Evolutionary conservation across 2,113 vertebrate species (phyloP).

Genomic region (Myanophis thanlyinensis): DNA sequence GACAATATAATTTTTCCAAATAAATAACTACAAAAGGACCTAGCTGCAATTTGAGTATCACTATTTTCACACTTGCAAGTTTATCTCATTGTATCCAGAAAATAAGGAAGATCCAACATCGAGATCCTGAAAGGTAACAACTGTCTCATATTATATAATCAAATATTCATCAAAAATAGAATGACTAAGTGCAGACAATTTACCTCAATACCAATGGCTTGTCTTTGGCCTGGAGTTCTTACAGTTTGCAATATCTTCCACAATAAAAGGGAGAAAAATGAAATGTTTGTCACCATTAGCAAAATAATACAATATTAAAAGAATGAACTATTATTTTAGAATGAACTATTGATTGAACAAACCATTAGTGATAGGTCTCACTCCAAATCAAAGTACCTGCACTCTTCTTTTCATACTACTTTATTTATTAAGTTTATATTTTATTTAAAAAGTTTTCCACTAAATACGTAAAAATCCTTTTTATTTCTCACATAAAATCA

Average conservation of each 20-base stretch:
- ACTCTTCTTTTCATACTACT: background rate
- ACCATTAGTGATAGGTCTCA: background rate
- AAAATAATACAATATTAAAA: background rate
- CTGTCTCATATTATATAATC: background rate
- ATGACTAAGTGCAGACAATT: constrained; percentile 18
- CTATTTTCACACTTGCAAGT: background rate
- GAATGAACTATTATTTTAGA: background rate
- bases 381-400: background rate
- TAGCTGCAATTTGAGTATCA: background rate
- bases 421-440: background rate
- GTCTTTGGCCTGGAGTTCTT: constrained; percentile 85
- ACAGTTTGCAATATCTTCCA: constrained; percentile 93
- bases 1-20: too few relatives aligned
- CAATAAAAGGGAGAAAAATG: constrained; percentile 21
- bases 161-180: background rate
- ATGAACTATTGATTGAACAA: background rate
- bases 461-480: background rate
- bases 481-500: background rate
- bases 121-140: background rate
- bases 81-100: background rate
- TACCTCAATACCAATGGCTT: constrained; percentile 94
- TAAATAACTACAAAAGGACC: background rate
- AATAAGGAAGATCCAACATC: background rate
- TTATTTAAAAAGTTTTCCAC: background rate
- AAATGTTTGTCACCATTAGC: background rate